These are phyloP conservation scores for Rhynchomys soricoides DNA, from an alignment of 2,113 vertebrate genomes.

Conservation along the genomic window DNA sequence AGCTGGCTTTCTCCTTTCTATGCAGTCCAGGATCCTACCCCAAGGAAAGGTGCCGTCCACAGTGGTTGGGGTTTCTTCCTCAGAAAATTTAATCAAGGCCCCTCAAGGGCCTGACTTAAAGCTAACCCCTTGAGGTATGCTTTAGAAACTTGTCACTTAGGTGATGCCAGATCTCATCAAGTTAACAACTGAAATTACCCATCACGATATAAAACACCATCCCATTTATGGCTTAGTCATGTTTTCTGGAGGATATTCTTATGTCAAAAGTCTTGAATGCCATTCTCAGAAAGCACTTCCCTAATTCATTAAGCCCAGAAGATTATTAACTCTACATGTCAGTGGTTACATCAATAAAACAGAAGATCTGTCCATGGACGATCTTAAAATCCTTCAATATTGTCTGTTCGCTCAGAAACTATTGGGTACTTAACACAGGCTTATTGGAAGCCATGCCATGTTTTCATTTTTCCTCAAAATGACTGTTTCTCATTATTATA, in stretches of 20 bases:
- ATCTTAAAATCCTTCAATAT: conserved; percentile 11
- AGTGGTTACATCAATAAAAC: background rate
- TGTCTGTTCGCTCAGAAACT: background rate
- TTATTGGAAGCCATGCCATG: background rate
- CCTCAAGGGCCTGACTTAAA: background rate
- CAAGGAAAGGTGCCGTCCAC: background rate
- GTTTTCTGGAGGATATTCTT: background rate
- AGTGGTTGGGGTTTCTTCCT: background rate
- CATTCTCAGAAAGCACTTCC: background rate
- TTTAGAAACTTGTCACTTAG: background rate
- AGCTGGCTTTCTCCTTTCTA: no score
- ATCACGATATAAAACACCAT: background rate
- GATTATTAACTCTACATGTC: background rate
- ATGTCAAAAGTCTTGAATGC: background rate
- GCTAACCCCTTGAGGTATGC: background rate
- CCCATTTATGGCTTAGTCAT: background rate
- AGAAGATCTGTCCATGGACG: background rate
- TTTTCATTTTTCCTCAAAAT: conserved; percentile 38
- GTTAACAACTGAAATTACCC: background rate
- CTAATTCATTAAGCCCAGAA: conserved; percentile 1
- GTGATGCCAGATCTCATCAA: background rate
- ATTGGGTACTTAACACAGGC: background rate
- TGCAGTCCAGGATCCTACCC: background rate
- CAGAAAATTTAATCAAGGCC: background rate
- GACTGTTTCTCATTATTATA: background rate